phyloP scores from a whole-genome alignment of 2,797 vertebrate genomes.

The Sebastolobus alascanus region DNA sequence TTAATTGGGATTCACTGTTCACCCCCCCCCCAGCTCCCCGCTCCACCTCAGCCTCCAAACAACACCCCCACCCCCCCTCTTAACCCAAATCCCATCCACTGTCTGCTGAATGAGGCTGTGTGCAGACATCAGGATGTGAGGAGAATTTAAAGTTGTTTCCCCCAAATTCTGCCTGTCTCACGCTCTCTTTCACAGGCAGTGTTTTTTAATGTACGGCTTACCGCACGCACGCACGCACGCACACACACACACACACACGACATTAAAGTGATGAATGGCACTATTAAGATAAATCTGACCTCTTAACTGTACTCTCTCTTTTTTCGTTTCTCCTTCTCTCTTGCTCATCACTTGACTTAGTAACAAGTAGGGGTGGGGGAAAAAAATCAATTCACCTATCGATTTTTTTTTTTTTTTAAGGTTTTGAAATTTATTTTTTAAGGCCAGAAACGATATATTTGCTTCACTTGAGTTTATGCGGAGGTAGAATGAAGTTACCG shows the following conservation, averaged over 20 bases:
- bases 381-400: too few relatives aligned
- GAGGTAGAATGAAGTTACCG: too few relatives aligned
- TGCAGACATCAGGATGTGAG: conserved; percentile 60
- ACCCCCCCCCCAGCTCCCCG: not conserved
- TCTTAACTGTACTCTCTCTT: conserved; percentile 3
- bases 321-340: too few relatives aligned
- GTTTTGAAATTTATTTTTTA: too few relatives aligned
- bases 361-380: not conserved
- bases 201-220: not conserved
- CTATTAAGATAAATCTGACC: conserved; percentile 3
- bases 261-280: conserved; percentile 15
- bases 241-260: not conserved
- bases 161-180: conserved; percentile 6
- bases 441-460: too few relatives aligned
- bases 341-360: not conserved
- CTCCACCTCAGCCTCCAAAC: conserved; percentile 12
- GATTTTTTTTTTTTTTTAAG: too few relatives aligned
- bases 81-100: conserved; percentile 54
- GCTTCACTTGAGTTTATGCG: too few relatives aligned
- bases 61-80: conserved; percentile 4
- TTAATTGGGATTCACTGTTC: conserved; percentile 50
- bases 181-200: not conserved
- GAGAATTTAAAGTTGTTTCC: conserved; percentile 56
- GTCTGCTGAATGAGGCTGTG: conserved; percentile 49
- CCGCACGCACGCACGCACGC: not conserved